Evolutionary conservation across 2,113 vertebrate genomes (phyloP), one percentile per base, ranked within the genome.

Genomic region (Perccottus glenii): DNA sequence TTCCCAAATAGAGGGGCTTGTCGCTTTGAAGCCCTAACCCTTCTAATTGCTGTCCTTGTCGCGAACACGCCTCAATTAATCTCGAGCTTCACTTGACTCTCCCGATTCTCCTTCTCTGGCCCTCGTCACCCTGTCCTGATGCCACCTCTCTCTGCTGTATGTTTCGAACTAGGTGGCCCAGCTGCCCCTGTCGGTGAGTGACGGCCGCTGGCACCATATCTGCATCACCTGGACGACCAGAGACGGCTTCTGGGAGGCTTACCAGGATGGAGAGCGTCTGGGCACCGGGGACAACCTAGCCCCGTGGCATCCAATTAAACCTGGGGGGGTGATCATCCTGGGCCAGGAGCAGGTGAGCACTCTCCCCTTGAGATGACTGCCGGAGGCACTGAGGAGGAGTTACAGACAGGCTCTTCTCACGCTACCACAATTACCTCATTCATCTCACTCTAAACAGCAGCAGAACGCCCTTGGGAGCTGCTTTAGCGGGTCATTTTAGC

Each of bases 221-320:
- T 99, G 98, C 43, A 90, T 99, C 87, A 99, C 98, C 11, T 99
- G 98, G 98, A 99, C 96, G 0, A 99, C 97, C 3, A 93, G 98
- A 74, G 98, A 99, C 1, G 97, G 97, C 52, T 94, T 96, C 92
- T 99, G 98, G 98, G 97, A 98, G 80, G 98, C 98, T 12, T 99
- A 97, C 89, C 96, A 98, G 89, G 96, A 99, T 9, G 98, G 98
- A 2, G 96, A 98, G 91, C 94, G 94, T 42, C 94, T 96, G 2
- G 97, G 97, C 80, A 96, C 95, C 0, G 98, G 97, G 71, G 97
- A 99, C 81, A 99, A 98, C 88, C 89, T 99, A 84, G 98, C 98
- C 83, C 98, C 98, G 27, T 99, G 98, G 98, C 97, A 99, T 83
- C 98, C 98, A 85, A 98, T 99, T 94, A 99, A 99, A 91, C 94